Evolutionary conservation across 2,888 invertebrate genomes (phyloP), one percentile per base, ranked within the genome.

Genomic region (Syritta pipiens): DNA sequence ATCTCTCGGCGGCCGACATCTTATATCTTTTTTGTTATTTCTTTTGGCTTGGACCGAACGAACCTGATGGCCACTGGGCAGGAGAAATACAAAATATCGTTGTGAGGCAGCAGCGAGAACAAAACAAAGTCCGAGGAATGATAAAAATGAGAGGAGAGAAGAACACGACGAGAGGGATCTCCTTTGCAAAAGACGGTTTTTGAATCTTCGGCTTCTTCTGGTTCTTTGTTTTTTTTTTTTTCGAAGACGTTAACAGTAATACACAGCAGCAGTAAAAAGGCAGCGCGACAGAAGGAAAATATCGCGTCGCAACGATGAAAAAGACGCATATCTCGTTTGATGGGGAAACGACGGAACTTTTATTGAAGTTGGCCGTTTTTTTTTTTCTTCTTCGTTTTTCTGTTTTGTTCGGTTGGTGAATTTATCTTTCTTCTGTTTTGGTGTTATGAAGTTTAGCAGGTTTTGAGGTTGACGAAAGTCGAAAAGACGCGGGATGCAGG

Each of bases 1-100:
- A 71, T 82, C 75, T 75, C 74, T 74, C 55, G 81, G 46, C 67
- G 68, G 76, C 76, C 79, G 81, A 83, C 82, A 83, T 84, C 81
- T 81, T 69, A 79, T 83, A 75, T 76, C 81, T 84, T 83, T 77
- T 76, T 74, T 65, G 60, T 53, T 82, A 82, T 84, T 81, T 82
- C 82, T 81, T 82, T 82, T 83, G 81, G 67, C 81, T 77, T 59
- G 59, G 81, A 22, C 32, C 44, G 57, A 79, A 82, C 83, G 82
- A 82, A 82, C 81, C 84, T 83, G 81, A 81, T 84, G 62, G 57
- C 74, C 60, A 74, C 30, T 79, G 72, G 74, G 57, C 67, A 72
- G 49, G 20, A 57, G 49, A 35, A 53, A 67, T 37, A 51, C 17
- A 4, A 55, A 12, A 55, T 48, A 40, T 9, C 5, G 6, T 35